Percentiles rank a stretch among this genome's conserved stretches.
Conservation (phyloP, 2,888 invertebrate genomes). For the Chaetogeoica ovagalla region DNA sequence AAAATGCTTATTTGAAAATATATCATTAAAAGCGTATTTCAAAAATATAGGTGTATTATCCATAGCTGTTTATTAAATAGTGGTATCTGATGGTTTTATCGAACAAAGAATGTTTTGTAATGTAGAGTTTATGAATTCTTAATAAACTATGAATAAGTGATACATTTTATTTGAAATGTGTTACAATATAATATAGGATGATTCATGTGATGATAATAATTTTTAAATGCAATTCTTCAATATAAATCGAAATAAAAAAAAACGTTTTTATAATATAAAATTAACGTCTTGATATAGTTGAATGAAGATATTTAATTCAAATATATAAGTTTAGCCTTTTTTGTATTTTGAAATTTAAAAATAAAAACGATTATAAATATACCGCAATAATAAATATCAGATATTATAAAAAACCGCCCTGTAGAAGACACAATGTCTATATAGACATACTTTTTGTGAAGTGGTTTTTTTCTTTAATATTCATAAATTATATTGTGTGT, state of each 20-base stretch:
- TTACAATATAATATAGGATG: neutral
- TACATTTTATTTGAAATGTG: neutral
- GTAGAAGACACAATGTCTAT: constrained; percentile 17
- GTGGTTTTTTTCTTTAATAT: constrained; percentile 13
- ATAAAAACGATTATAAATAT: neutral
- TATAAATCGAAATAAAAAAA: neutral
- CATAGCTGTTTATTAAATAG: neutral
- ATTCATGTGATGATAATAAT: neutral
- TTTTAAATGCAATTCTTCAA: constrained; percentile 6
- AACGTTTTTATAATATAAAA: too few relatives aligned
- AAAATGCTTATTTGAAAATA: constrained; percentile 32
- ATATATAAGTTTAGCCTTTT: neutral
- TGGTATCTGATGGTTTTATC: neutral
- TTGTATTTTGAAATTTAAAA: neutral
- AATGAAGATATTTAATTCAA: neutral
- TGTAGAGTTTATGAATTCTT: constrained; percentile 6
- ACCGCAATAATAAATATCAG: constrained; percentile 8
- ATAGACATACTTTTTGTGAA: neutral
- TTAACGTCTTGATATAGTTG: too few relatives aligned
- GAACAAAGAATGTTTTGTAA: neutral
- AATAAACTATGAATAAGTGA: neutral
- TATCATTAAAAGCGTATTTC: constrained; percentile 21
- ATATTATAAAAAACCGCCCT: neutral
- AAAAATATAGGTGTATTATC: constrained; percentile 23
- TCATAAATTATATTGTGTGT: neutral